These are phyloP conservation scores for Scaptomyza caliginosa DNA, from an alignment of 2,888 invertebrate species.

Conservation along the genomic window DNA sequence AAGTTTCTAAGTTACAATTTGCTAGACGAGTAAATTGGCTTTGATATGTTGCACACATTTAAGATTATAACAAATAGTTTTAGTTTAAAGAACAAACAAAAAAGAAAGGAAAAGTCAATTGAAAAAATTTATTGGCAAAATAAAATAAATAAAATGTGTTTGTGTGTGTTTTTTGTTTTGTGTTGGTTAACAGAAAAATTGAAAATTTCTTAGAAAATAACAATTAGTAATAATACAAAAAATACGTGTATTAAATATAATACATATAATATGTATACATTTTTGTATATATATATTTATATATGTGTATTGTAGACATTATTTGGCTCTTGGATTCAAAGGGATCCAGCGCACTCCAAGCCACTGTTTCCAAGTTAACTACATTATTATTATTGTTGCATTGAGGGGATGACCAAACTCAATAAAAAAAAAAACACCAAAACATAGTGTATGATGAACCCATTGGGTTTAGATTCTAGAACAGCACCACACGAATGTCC, in stretches of 20 bases:
- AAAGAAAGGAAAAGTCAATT: constrained; percentile 35
- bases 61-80: constrained; percentile 8
- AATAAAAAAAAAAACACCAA: constrained; percentile 65
- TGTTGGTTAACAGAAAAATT: constrained; percentile 66
- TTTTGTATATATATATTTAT: constrained; percentile 33
- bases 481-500: constrained; percentile 42
- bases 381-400: constrained; percentile 11
- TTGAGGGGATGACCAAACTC: constrained; percentile 55
- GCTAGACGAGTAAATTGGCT: constrained; percentile 44
- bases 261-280: constrained; percentile 49
- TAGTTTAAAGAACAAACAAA: constrained; percentile 21
- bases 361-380: constrained; percentile 10
- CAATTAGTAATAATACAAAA: constrained; percentile 76
- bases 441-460: constrained; percentile 83
- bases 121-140: constrained; percentile 70
- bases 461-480: constrained; percentile 84
- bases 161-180: constrained; percentile 30
- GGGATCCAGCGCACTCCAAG: neutral
- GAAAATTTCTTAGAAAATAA: constrained; percentile 60
- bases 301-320: constrained; percentile 47
- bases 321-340: constrained; percentile 17
- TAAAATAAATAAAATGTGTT: constrained; percentile 67
- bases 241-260: constrained; percentile 68
- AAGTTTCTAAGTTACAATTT: constrained; percentile 62
- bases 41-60: constrained; percentile 49